Evolutionary conservation across 2,888 invertebrate genomes (phyloP).

Genomic region (Melanophora roralis): DNA sequence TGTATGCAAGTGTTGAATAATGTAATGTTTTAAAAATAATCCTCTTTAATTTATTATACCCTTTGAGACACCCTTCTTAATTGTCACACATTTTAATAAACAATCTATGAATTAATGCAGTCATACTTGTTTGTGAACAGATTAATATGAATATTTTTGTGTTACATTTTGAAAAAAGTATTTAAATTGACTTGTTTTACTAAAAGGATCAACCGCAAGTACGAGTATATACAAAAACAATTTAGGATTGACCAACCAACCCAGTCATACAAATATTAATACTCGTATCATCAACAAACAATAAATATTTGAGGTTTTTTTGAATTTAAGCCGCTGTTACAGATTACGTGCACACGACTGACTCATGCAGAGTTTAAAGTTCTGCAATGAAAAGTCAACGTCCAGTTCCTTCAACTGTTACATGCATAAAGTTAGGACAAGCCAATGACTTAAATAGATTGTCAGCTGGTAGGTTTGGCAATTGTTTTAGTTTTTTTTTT

Average conservation of each 20-base stretch:
- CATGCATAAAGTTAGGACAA: not conserved
- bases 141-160: constrained; percentile 33
- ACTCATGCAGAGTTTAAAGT: constrained; percentile 31
- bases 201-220: constrained; percentile 29
- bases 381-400: constrained; percentile 18
- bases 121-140: not conserved
- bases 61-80: not conserved
- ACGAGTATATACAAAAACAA: constrained; percentile 53
- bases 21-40: constrained; percentile 32
- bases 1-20: not conserved
- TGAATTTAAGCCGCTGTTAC: constrained; percentile 49
- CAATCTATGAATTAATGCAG: constrained; percentile 16
- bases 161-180: constrained; percentile 27
- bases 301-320: constrained; percentile 39
- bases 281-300: constrained; percentile 40
- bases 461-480: constrained; percentile 11
- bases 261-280: not conserved
- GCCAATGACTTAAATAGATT: constrained; percentile 10
- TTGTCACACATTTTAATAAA: not conserved
- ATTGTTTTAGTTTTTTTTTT: not conserved
- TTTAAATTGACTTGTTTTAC: constrained; percentile 37
- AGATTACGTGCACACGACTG: constrained; percentile 57
- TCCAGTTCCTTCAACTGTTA: not conserved
- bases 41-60: constrained; percentile 37
- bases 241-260: constrained; percentile 21